A percentile compares a stretch with the other conserved stretches of the same genome.
phyloP scores from a whole-genome alignment of 2,797 vertebrate genomes.

The Petrocephalus schoutedeni region DNA sequence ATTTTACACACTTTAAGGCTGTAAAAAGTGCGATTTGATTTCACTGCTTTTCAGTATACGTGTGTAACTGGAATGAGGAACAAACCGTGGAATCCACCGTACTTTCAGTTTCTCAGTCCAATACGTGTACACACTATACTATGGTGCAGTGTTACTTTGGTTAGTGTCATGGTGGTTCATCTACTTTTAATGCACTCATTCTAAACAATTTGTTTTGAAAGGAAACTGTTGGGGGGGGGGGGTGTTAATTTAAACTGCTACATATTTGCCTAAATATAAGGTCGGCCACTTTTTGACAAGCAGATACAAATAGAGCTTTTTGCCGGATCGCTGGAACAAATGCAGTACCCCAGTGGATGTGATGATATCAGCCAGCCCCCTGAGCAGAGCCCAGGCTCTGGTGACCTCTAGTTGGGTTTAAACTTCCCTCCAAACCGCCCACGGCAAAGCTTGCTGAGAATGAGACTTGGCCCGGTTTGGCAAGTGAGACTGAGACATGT shows the following conservation, averaged over 20 bases:
- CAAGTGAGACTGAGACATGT: slow-evolving; percentile 56
- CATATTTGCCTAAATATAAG: not conserved
- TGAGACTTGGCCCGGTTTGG: slow-evolving; percentile 10
- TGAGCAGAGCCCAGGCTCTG: not conserved
- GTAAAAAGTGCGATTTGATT: not conserved
- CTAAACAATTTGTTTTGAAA: not conserved
- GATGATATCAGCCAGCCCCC: not conserved
- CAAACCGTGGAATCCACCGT: not conserved
- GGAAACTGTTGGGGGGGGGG: not conserved
- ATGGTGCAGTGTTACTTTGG: not conserved
- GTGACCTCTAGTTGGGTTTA: slow-evolving; percentile 33
- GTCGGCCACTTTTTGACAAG: not conserved
- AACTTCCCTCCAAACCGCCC: slow-evolving; percentile 50
- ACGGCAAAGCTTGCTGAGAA: not conserved
- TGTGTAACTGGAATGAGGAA: not conserved
- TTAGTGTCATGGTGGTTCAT: not conserved
- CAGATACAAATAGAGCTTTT: not conserved
- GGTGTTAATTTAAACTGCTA: not conserved
- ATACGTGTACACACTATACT: not conserved
- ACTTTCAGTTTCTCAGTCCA: not conserved
- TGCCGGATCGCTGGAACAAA: not conserved
- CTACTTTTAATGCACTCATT: not conserved
- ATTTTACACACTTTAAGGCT: not conserved
- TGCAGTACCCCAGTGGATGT: not conserved
- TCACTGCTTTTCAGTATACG: not conserved